These are phyloP conservation scores for Ostrea edulis DNA, from an alignment of 1,140 invertebrate genomes.

Conservation along the genomic window DNA sequence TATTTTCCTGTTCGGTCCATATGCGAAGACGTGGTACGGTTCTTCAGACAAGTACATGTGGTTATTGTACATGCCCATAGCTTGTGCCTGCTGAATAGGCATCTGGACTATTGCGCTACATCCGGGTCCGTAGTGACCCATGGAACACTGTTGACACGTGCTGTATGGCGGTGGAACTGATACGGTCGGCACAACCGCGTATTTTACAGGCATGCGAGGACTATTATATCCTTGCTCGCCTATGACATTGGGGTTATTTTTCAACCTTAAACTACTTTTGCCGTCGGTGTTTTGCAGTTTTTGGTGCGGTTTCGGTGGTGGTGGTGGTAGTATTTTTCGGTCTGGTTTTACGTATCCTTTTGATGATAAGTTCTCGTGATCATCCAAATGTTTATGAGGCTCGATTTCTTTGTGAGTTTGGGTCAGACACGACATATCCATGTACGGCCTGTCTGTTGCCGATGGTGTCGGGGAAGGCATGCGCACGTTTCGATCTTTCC, in stretches of 20 bases:
- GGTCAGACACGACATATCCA: background rate
- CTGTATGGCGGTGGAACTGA: background rate
- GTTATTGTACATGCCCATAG: background rate
- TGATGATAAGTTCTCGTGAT: background rate
- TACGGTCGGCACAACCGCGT: background rate
- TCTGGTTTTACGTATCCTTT: constrained; percentile 3
- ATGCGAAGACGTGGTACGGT: background rate
- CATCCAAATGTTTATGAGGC: background rate
- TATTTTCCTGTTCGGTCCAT: background rate
- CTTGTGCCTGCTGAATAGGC: background rate
- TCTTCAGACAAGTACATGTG: background rate
- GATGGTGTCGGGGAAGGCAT: constrained; percentile 11
- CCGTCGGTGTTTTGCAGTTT: constrained; percentile 8
- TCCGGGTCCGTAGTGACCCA: background rate
- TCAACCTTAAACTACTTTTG: background rate
- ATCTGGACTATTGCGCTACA: background rate
- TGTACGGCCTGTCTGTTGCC: background rate
- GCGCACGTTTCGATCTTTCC: background rate
- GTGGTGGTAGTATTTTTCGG: background rate
- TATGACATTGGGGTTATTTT: background rate
- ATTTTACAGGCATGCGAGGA: constrained; percentile 11
- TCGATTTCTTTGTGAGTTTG: background rate
- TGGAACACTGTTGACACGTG: background rate
- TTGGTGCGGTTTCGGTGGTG: background rate
- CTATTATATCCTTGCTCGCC: background rate